Evolutionary conservation across 2,888 invertebrate species (phyloP), one percentile per base, ranked within the genome.

Genomic region (Hybos culiciformis): DNA sequence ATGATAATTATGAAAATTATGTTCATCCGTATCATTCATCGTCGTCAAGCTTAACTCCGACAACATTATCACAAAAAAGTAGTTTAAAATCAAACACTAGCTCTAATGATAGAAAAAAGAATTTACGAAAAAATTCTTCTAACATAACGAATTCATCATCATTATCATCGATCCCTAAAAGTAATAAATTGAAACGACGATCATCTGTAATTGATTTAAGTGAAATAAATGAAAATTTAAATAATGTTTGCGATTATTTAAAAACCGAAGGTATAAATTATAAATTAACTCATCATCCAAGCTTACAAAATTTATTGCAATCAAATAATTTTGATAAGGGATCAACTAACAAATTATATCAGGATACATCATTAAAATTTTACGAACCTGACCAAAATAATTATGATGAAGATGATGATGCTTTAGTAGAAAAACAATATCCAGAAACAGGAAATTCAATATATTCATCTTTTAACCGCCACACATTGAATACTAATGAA

Each of bases 221-320:
- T 3, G 42, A 45, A 38, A 29, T 43, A 32, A 37, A 47, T 37
- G 44, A 44, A 21, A 39, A 34, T 29, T 29, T 47, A n/a, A 37
- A 43, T 24, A 39, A 46, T 43, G 41, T 48, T 26, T 40, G 43
- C 18, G 39, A 45, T 39, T 45, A 47, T 15, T 41, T 48, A 23
- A 37, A 44, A 36, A 42, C 31, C 29, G 33, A 45, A 32, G 48
- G 46, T 26, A 45, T 48, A n/a, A 44, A 48, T 46, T 48, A 42
- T 39, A 43, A 43, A 42, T 38, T 46, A 44, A 42, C 36, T 12
- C 38, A 38, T 20, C 24, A 36, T 24, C 11, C 12, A 15, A 37
- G 23, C 23, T n/a, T n/a, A n/a, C n/a, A n/a, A n/a, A 26, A 26
- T 26, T 12, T 3, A 26, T 12, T 4, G 12, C 12, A 26, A 4